phyloP scores from a whole-genome alignment of 2,797 vertebrate species.

The Poecilia gillii region DNA sequence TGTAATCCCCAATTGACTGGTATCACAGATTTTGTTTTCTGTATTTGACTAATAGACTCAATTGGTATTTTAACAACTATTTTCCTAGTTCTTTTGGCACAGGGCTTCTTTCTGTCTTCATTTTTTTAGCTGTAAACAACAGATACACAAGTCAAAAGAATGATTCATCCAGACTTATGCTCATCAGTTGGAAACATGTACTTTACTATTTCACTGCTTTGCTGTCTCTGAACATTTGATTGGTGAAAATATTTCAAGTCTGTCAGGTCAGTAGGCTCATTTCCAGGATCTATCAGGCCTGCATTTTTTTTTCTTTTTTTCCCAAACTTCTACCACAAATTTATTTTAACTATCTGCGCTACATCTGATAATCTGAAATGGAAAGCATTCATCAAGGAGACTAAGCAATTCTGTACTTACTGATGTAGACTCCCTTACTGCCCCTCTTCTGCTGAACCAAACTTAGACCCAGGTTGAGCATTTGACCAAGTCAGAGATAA shows the following conservation, averaged over 20 bases:
- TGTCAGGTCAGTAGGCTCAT: not conserved
- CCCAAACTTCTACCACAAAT: not conserved
- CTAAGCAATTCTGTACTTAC: not conserved
- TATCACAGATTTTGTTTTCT: not conserved
- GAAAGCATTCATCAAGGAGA: not conserved
- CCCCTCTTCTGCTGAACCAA: not conserved
- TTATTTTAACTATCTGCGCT: not conserved
- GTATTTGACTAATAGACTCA: not conserved
- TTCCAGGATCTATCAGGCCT: not conserved
- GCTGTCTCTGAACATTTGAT: constrained; percentile 1
- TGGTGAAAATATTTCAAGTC: not conserved
- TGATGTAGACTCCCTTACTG: not conserved
- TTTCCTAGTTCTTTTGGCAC: not conserved
- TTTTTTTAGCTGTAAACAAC: not conserved
- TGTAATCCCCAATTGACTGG: not conserved
- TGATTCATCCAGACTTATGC: not conserved
- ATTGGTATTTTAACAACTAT: not conserved
- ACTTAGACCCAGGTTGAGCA: not conserved
- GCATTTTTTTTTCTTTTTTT: not conserved
- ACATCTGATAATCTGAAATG: not conserved
- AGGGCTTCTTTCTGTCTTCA: not conserved
- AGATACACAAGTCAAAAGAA: not conserved
- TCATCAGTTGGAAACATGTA: not conserved
- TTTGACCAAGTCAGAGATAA: not conserved
- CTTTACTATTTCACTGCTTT: not conserved